These are phyloP conservation scores for Amphiprion percula DNA, from an alignment of 2,113 vertebrate genomes.

Conservation along the genomic window DNA sequence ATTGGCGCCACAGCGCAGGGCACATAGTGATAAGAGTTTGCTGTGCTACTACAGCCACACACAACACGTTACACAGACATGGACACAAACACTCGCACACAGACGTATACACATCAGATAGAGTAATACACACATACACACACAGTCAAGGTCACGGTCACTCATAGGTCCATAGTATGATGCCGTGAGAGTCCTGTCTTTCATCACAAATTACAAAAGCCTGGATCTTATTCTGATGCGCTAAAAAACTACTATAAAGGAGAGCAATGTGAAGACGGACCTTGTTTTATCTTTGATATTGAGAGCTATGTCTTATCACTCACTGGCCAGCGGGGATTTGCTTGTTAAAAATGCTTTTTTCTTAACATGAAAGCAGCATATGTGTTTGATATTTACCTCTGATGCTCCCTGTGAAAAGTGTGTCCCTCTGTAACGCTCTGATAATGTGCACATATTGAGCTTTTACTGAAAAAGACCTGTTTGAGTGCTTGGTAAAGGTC, in stretches of 20 bases:
- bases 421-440: conserved; percentile 38
- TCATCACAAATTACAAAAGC: conserved; percentile 13
- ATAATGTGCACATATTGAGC: conserved; percentile 9
- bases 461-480: conserved; percentile 24
- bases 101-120: conserved; percentile 20
- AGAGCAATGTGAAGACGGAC: conserved; percentile 14
- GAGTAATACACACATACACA: conserved; percentile 21
- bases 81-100: conserved; percentile 19
- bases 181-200: conserved; percentile 11
- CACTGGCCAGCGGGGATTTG: conserved; percentile 45
- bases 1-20: conserved; percentile 53
- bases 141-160: conserved; percentile 59
- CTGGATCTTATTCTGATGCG: conserved; percentile 8
- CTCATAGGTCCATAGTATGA: conserved; percentile 21
- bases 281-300: conserved; percentile 53
- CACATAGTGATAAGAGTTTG: conserved; percentile 50
- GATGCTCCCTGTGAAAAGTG: conserved; percentile 11
- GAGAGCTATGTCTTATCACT: conserved; percentile 52
- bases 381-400: conserved; percentile 61
- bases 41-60: conserved; percentile 14
- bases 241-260: conserved; percentile 32
- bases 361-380: conserved; percentile 31
- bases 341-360: conserved; percentile 6
- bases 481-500: conserved; percentile 25
- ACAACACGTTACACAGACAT: conserved; percentile 24